A percentile compares a stretch with the other conserved stretches of the same genome.
These are phyloP conservation scores for Cryptoblepharus egeriae DNA, from an alignment of 2,797 vertebrate species.

Conservation along the genomic window DNA sequence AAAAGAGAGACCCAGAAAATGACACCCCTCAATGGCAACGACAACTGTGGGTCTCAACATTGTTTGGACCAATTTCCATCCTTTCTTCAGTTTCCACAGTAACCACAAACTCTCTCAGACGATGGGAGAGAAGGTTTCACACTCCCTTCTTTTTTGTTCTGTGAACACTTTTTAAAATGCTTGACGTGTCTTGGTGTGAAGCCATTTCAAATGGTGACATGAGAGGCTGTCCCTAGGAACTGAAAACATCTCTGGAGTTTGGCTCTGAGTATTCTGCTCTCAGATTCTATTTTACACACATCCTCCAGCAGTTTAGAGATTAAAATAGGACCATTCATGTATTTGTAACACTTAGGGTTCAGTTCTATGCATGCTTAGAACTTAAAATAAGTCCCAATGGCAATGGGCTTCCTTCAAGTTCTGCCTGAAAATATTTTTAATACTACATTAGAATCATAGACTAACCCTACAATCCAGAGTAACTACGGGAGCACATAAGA, in stretches of 20 bases:
- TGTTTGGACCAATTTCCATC: slow-evolving; percentile 58
- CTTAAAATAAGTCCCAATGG: slow-evolving; percentile 1
- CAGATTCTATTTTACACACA: slow-evolving; percentile 33
- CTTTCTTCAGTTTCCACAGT: slow-evolving; percentile 71
- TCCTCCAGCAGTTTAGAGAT: background rate
- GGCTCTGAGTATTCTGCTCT: slow-evolving; percentile 34
- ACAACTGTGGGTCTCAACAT: slow-evolving; percentile 34
- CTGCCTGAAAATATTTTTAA: too few relatives aligned
- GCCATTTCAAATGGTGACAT: slow-evolving; percentile 51
- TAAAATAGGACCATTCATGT: background rate
- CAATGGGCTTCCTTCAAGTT: too few relatives aligned
- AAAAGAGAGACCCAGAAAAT: slow-evolving; percentile 22
- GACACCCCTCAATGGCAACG: slow-evolving; percentile 42
- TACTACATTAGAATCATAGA: too few relatives aligned
- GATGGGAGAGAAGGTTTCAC: slow-evolving; percentile 52
- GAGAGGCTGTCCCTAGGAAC: slow-evolving; percentile 22
- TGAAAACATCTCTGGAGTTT: slow-evolving; percentile 45
- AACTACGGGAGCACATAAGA: too few relatives aligned
- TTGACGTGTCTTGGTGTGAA: slow-evolving; percentile 50
- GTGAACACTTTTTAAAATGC: slow-evolving; percentile 52
- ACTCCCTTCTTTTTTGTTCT: slow-evolving; percentile 53
- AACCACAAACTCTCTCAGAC: slow-evolving; percentile 65
- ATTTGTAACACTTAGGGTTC: background rate
- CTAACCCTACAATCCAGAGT: too few relatives aligned
- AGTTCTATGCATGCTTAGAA: background rate